Evolutionary conservation across 2,113 vertebrate genomes (phyloP), one percentile per base, ranked within the genome.

Genomic region (Xiphias gladius): DNA sequence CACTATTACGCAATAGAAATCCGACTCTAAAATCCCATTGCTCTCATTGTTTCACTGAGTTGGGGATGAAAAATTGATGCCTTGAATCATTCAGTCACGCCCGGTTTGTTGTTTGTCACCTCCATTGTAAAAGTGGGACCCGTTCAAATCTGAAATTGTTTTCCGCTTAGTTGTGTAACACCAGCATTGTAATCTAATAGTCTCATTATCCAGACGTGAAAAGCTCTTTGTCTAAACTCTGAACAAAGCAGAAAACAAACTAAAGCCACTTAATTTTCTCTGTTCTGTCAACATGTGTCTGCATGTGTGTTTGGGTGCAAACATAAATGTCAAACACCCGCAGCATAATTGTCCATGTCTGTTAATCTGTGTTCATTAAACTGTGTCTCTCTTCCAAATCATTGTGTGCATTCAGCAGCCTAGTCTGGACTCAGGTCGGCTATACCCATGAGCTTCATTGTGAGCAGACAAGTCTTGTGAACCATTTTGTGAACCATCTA

Each of bases 171-270:
- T 55, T 58, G 58, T 66, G 62, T 30, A 54, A 62, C 48, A 64
- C 2, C 65, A 46, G 14, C 30, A 17, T 41, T 7, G 28, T 70
- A 80, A 79, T 79, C 72, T 72, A 0, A 1, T 76, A 65, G 24
- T 80, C 58, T 69, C 26, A 65, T 80, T 80, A 73, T 59, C 65
- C 48, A 76, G 61, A 48, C 20, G 13, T 59, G 41, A 85, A 69
- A 8, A 39, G 67, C 43, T 43, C 69, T 24, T 67, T 71, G 80
- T 78, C 52, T 0, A 54, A 67, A 69, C 43, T 67, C 61, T 41
- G 10, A 68, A 41, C 39, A 37, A 32, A 43, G 54, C 64, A 55
- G 58, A 16, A 65, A 61, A 62, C 43, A 59, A 50, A n/a, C 4
- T 26, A 5, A 22, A 70, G 43, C 80, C 24, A 5, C 46, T 5